Evolutionary conservation across 2,797 vertebrate genomes (phyloP).

Genomic region (Babyrousa celebensis): DNA sequence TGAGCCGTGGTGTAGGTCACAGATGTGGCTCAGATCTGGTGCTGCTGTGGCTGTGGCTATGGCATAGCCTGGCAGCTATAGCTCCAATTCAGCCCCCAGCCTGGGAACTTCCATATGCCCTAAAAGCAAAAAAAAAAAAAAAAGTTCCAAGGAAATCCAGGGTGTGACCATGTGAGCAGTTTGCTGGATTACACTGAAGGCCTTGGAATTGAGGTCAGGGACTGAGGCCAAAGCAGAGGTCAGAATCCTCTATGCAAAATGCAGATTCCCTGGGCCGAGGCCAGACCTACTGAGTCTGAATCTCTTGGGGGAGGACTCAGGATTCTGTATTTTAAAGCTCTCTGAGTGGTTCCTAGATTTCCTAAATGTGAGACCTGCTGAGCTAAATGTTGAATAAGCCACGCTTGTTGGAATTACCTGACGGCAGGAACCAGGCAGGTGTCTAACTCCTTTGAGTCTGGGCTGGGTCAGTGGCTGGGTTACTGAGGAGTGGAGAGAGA

Average conservation of each 20-base stretch:
- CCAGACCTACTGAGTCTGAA: background rate
- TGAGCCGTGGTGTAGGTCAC: no score
- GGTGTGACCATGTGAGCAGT: background rate
- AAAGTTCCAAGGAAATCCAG: background rate
- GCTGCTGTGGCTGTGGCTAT: no score
- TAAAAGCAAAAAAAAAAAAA: no score
- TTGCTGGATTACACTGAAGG: background rate
- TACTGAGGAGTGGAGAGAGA: background rate
- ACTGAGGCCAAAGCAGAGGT: slow-evolving; percentile 1
- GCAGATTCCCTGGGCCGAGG: background rate
- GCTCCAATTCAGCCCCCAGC: no score
- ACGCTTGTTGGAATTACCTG: background rate
- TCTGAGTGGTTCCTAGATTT: background rate
- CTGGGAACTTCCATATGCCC: no score
- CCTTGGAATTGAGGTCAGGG: background rate
- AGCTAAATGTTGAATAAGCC: background rate
- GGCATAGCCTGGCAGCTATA: no score
- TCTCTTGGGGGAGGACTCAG: background rate
- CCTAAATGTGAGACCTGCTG: background rate
- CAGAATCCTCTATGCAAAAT: background rate
- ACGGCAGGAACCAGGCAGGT: background rate
- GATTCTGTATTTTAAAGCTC: background rate
- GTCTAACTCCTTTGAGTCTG: background rate
- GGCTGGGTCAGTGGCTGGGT: background rate
- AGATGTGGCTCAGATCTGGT: no score